Evolutionary conservation across 2,113 vertebrate species (phyloP).

Genomic region (Ia io): DNA sequence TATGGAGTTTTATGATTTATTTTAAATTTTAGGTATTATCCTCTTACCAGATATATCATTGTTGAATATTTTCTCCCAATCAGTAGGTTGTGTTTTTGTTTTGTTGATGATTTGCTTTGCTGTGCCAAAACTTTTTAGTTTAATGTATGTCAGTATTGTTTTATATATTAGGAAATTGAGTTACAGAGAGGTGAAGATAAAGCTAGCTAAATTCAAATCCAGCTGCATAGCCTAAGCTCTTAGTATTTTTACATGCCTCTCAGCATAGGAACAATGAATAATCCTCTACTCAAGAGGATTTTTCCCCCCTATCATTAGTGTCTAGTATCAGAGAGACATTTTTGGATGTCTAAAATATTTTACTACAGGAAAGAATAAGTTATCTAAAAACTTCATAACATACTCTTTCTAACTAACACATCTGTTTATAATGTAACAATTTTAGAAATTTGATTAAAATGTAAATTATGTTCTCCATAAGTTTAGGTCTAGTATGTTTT

Average conservation of each 20-base stretch:
- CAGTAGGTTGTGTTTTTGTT: too few species aligned
- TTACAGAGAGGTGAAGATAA: background rate
- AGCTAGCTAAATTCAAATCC: background rate
- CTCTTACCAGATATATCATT: too few species aligned
- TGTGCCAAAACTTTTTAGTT: too few species aligned
- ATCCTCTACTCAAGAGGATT: background rate
- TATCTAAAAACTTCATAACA: background rate
- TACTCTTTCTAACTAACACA: background rate
- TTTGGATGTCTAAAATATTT: background rate
- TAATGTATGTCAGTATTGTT: too few species aligned
- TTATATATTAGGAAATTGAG: background rate
- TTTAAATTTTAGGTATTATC: too few species aligned
- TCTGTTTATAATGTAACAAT: background rate
- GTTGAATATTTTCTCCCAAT: too few species aligned
- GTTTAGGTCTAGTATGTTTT: constrained; percentile 14
- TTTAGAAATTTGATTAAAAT: background rate
- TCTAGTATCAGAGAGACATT: background rate
- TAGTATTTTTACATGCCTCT: background rate
- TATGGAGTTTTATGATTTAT: too few species aligned
- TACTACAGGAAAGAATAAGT: background rate
- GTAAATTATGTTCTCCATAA: background rate
- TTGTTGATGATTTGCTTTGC: too few species aligned
- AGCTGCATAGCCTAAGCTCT: background rate
- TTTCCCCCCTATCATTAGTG: background rate
- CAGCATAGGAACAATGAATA: background rate